Evolutionary conservation across 2,797 vertebrate species (phyloP), one percentile per base, ranked within the genome.

Genomic region (Amblyopsis hoosieri): DNA sequence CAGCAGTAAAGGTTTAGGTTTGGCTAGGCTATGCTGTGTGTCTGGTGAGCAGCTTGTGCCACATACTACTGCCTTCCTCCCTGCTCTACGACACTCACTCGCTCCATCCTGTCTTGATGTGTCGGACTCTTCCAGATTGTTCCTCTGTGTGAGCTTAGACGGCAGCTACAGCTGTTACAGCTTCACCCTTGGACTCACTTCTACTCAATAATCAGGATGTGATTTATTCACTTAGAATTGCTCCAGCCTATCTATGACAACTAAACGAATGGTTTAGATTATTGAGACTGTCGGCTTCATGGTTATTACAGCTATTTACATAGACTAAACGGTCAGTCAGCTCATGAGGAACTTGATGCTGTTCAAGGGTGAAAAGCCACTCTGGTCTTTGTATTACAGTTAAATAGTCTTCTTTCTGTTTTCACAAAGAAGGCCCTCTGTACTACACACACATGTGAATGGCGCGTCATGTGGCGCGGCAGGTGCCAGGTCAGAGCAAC

Each of bases 401-500:
- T 64, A 57, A 55, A 74, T 12, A 60, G 23, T 29, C 23, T 29
- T 29, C 23, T 29, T 29, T 29, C 23, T 29, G 23, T 29, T 29
- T 29, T 29, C 23, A 29, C 23, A 29, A 29, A 29, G 23, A 29
- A 31, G 37, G 31, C 23, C 37, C 46, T 47, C 59, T 46, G 13
- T 23, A 31, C 59, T 55, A 2, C 7, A 49, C 55, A 62, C 69
- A 76, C 61, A 78, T 82, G 69, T 83, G 75, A 54, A 67, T 56
- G 70, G 66, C 60, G 70, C 62, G 71, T 75, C 80, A 73, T 73
- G 71, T 72, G 64, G 59, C 23, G 12, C 33, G 77, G 81, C 87
- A 87, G 84, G 85, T 87, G 85, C 78, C 73, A 77, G 84, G 85
- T 87, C 82, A 84, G 23, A 74, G 4, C n/a, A 10, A 75, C 71